A percentile compares a stretch with the other conserved stretches of the same genome.
Conservation (phyloP, 30 jellyfish, hydroid and myxozoan species). For the Cassiopea andromeda region DNA sequence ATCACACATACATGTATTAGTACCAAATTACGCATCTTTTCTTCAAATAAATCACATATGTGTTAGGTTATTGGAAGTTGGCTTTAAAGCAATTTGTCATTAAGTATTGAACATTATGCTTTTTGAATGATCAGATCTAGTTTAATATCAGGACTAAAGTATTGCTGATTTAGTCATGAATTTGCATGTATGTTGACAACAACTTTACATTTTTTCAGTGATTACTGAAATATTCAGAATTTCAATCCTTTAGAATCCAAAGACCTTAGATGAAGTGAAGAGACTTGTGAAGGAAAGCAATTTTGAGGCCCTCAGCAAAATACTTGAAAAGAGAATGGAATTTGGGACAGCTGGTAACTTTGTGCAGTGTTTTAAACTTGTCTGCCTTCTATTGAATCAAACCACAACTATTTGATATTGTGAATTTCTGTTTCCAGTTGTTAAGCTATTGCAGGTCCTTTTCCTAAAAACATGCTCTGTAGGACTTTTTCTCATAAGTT, state of each 20-base stretch:
- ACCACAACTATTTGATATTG: constrained; percentile 1
- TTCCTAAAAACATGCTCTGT: background rate
- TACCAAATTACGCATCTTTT: no score
- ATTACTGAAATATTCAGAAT: no score
- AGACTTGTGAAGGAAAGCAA: constrained; percentile 49
- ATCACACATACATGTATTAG: no score
- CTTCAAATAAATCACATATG: no score
- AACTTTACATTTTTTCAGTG: background rate
- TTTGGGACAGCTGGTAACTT: constrained; percentile 95
- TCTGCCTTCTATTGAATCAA: background rate
- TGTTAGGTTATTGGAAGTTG: no score
- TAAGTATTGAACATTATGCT: no score
- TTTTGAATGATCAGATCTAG: no score
- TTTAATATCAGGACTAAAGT: no score
- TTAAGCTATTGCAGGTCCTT: background rate
- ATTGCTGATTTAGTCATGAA: background rate
- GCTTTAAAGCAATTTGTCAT: no score
- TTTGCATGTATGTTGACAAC: background rate
- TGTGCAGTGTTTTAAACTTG: background rate
- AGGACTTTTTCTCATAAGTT: background rate
- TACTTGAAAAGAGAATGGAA: constrained; percentile 77
- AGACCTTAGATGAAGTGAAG: constrained; percentile 53
- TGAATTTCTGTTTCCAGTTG: constrained; percentile 7
- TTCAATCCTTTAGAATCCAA: constrained; percentile 55
- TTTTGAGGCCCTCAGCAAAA: constrained; percentile 32